Evolutionary conservation across 2,888 invertebrate genomes (phyloP).

Genomic region (Heteromyza rotundicornis): DNA sequence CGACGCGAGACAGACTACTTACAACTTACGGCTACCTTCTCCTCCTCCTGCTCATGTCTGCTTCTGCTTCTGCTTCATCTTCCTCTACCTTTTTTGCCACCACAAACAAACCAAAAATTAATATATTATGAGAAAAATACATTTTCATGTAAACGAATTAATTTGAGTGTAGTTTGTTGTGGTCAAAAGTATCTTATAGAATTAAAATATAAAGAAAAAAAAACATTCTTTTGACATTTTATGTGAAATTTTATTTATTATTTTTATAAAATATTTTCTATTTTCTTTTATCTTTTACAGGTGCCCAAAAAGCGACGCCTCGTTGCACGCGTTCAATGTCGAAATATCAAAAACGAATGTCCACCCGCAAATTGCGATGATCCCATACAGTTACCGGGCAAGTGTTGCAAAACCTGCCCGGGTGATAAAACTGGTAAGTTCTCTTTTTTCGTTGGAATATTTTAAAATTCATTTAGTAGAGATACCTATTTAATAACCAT

Average conservation of each 20-base stretch:
- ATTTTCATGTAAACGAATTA: neutral
- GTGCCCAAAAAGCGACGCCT: constrained; percentile 86
- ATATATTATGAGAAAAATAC: neutral
- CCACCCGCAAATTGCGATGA: constrained; percentile 86
- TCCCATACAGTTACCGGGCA: constrained; percentile 81
- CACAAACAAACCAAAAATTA: no score
- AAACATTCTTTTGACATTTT: neutral
- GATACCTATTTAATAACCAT: neutral
- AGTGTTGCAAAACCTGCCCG: constrained; percentile 92
- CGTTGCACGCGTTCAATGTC: constrained; percentile 87
- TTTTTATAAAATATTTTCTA: constrained; percentile 2
- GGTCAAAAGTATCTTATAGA: no score
- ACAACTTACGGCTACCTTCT: constrained; percentile 9
- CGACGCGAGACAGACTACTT: neutral
- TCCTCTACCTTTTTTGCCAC: neutral
- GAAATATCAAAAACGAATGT: constrained; percentile 91
- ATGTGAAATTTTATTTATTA: neutral
- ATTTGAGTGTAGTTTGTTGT: no score
- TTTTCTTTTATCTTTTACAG: constrained; percentile 64
- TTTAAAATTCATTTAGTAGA: no score
- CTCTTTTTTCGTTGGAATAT: constrained; percentile 14
- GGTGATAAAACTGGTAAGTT: constrained; percentile 77
- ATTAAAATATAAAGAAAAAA: neutral
- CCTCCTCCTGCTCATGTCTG: neutral
- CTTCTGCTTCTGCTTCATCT: neutral